Evolutionary conservation across 2,113 vertebrate genomes (phyloP).

Genomic region (Nestor notabilis): DNA sequence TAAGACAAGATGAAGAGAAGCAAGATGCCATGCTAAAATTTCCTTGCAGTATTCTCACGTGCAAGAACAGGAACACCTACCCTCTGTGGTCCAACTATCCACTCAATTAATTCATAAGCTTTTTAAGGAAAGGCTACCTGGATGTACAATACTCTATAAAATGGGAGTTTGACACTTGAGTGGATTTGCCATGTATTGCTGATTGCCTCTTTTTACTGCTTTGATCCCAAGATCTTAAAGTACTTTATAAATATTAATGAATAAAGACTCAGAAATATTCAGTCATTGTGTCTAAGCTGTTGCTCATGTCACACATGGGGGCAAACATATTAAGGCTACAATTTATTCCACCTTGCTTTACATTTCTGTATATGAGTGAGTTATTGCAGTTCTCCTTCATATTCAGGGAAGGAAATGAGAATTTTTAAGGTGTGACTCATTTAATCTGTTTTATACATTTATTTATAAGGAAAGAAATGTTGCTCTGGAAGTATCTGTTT

Average conservation of each 20-base stretch:
- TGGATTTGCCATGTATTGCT: slow-evolving; percentile 18
- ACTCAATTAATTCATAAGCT: background rate
- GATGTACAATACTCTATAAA: background rate
- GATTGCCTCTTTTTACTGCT: slow-evolving; percentile 62
- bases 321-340: slow-evolving; percentile 50
- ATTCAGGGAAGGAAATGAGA: slow-evolving; percentile 46
- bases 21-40: background rate
- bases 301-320: slow-evolving; percentile 37
- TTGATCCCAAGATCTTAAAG: slow-evolving; percentile 60
- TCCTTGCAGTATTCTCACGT: background rate
- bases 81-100: background rate
- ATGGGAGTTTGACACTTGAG: slow-evolving; percentile 4
- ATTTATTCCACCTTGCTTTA: slow-evolving; percentile 57
- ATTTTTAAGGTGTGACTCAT: slow-evolving; percentile 58
- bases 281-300: slow-evolving; percentile 55
- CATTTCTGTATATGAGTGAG: slow-evolving; percentile 46
- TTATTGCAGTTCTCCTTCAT: slow-evolving; percentile 46
- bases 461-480: slow-evolving; percentile 57
- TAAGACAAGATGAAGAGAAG: background rate
- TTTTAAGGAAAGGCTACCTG: slow-evolving; percentile 3
- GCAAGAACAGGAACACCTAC: background rate
- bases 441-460: slow-evolving; percentile 67
- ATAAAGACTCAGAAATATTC: slow-evolving; percentile 55
- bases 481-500: background rate
- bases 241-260: slow-evolving; percentile 68